phyloP scores from a whole-genome alignment of 2,113 vertebrate species.

The Gavia stellata region DNA sequence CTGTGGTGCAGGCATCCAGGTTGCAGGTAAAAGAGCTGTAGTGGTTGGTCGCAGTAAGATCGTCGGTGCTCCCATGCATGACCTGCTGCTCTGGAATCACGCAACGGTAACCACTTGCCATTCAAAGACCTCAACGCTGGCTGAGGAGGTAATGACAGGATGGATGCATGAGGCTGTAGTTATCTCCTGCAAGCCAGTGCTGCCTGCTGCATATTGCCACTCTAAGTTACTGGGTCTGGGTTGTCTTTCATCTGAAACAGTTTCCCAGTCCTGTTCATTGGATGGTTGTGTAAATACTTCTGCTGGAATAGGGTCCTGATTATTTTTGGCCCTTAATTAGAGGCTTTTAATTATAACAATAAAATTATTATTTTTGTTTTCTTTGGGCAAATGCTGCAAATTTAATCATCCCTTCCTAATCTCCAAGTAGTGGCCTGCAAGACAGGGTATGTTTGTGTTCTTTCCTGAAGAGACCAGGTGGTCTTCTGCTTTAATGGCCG shows the following conservation, averaged over 20 bases:
- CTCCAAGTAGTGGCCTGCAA: background rate
- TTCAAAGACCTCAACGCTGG: slow-evolving; percentile 85
- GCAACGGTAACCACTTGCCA: slow-evolving; percentile 97
- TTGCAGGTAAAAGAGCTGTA: slow-evolving; percentile 89
- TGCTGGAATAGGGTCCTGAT: background rate
- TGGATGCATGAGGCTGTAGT: background rate
- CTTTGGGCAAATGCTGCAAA: background rate
- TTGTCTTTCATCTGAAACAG: background rate
- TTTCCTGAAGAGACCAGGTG: background rate
- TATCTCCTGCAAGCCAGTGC: background rate
- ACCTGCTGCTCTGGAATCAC: slow-evolving; percentile 92
- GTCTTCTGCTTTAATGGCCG: background rate
- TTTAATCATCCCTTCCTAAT: background rate
- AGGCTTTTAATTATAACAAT: background rate
- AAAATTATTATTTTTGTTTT: background rate
- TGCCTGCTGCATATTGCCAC: background rate
- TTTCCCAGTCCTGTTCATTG: background rate
- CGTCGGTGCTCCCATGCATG: slow-evolving; percentile 95
- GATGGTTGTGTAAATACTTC: background rate
- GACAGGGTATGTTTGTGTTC: background rate
- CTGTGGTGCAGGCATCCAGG: slow-evolving; percentile 78
- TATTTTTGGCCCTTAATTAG: background rate
- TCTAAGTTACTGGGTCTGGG: background rate
- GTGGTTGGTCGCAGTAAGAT: slow-evolving; percentile 97
- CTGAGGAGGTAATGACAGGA: slow-evolving; percentile 80